phyloP scores from a whole-genome alignment of 2,888 invertebrate species.

The Phytoseiulus persimilis region DNA sequence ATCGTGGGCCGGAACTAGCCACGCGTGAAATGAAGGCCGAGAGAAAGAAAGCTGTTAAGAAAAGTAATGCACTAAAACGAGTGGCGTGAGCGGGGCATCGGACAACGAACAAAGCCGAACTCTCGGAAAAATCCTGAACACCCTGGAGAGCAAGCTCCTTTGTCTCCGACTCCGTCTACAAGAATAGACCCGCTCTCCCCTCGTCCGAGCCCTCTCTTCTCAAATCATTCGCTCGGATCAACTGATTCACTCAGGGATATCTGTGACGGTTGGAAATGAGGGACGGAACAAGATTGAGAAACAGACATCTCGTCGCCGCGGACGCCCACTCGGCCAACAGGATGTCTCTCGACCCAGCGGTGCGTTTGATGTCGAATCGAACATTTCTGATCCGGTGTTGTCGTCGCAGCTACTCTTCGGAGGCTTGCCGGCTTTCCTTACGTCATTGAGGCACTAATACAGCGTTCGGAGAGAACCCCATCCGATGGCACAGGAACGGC shows the following conservation, averaged over 20 bases:
- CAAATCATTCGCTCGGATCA: neutral
- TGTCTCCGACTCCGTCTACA: neutral
- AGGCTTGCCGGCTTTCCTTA: no score
- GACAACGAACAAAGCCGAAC: neutral
- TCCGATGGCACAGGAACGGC: no score
- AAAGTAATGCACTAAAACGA: conserved; percentile 23
- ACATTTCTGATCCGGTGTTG: neutral
- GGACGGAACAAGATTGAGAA: neutral
- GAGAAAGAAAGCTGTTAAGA: conserved; percentile 22
- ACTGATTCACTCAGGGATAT: neutral
- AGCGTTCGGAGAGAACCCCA: no score
- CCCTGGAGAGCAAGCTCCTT: neutral
- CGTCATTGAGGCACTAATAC: no score
- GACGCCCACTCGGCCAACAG: neutral
- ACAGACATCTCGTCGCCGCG: neutral
- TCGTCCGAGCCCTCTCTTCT: neutral
- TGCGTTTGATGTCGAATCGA: neutral
- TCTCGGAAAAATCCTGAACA: neutral
- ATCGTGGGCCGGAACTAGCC: neutral
- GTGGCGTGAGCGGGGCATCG: neutral
- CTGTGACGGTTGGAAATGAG: neutral
- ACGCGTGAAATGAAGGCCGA: conserved; percentile 10
- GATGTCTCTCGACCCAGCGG: neutral
- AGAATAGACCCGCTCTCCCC: neutral
- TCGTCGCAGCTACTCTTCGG: neutral